phyloP scores from a whole-genome alignment of 2,797 vertebrate genomes.

The Heterohyrax brucei region DNA sequence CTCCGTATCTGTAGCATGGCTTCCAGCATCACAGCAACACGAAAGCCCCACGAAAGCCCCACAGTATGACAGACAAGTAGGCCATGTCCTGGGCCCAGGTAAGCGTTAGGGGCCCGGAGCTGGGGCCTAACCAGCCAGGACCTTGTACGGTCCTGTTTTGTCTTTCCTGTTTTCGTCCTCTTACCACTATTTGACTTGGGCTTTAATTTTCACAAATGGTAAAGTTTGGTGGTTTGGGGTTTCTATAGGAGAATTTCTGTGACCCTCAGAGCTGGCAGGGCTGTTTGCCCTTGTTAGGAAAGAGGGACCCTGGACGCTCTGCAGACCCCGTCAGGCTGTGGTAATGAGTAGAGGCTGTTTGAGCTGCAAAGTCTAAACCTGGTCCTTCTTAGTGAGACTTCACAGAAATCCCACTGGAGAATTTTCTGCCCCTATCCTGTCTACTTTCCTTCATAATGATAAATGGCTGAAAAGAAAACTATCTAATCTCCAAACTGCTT shows the following conservation, averaged over 20 bases:
- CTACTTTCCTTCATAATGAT: slow-evolving; percentile 90
- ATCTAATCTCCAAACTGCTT: slow-evolving; percentile 87
- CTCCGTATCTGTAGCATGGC: too few species aligned
- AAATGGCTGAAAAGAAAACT: slow-evolving; percentile 88
- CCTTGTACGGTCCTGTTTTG: neutral
- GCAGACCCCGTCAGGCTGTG: slow-evolving; percentile 38
- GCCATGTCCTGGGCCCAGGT: neutral
- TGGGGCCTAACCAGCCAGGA: neutral
- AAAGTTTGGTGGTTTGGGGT: slow-evolving; percentile 69
- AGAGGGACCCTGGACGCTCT: slow-evolving; percentile 26
- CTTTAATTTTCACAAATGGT: slow-evolving; percentile 81
- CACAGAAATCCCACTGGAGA: slow-evolving; percentile 91
- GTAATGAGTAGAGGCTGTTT: slow-evolving; percentile 65
- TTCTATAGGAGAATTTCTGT: slow-evolving; percentile 78
- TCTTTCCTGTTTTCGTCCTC: neutral
- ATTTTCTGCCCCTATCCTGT: slow-evolving; percentile 86
- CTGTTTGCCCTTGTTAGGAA: slow-evolving; percentile 62
- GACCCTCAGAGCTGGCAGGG: slow-evolving; percentile 62
- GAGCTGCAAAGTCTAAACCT: slow-evolving; percentile 77
- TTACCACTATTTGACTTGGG: slow-evolving; percentile 40
- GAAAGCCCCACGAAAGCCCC: too few species aligned
- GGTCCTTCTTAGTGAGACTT: slow-evolving; percentile 87
- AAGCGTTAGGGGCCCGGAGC: rapidly evolving
- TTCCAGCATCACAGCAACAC: too few species aligned
- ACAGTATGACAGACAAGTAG: too few species aligned